Evolutionary conservation across 2,888 invertebrate species (phyloP).

Genomic region (Pasiphila rectangulata): DNA sequence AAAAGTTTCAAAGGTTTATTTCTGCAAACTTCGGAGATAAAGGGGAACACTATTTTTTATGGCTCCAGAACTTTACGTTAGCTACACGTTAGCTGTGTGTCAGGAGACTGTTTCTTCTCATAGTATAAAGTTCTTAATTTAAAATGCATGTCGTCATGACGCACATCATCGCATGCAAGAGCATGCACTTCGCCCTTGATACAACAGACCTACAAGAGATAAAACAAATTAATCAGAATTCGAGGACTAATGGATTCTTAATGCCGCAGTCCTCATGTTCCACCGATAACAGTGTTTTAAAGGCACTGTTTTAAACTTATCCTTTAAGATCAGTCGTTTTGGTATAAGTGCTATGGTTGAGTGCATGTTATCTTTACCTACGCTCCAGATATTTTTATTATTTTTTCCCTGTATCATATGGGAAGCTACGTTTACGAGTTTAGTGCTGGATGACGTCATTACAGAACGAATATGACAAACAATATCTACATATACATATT

Average conservation of each 20-base stretch:
- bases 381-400: not conserved
- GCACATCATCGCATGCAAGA: constrained; percentile 14
- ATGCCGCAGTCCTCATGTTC: constrained; percentile 47
- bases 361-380: constrained; percentile 1
- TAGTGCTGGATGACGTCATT: too few relatives aligned
- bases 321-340: constrained; percentile 16
- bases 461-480: too few relatives aligned
- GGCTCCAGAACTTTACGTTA: too few relatives aligned
- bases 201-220: constrained; percentile 44
- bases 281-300: constrained; percentile 30
- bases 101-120: too few relatives aligned
- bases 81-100: too few relatives aligned
- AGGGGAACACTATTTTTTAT: too few relatives aligned
- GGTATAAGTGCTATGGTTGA: not conserved
- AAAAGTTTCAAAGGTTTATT: too few relatives aligned
- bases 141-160: constrained; percentile 1
- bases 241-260: constrained; percentile 59
- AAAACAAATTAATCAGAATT: constrained; percentile 58
- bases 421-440: not conserved
- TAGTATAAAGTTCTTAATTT: too few relatives aligned
- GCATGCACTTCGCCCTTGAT: constrained; percentile 38
- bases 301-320: too few relatives aligned
- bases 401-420: too few relatives aligned
- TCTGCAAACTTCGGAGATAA: too few relatives aligned
- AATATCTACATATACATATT: too few relatives aligned